These are phyloP conservation scores for Periplaneta americana DNA, from an alignment of 1,140 invertebrate species.

Conservation along the genomic window DNA sequence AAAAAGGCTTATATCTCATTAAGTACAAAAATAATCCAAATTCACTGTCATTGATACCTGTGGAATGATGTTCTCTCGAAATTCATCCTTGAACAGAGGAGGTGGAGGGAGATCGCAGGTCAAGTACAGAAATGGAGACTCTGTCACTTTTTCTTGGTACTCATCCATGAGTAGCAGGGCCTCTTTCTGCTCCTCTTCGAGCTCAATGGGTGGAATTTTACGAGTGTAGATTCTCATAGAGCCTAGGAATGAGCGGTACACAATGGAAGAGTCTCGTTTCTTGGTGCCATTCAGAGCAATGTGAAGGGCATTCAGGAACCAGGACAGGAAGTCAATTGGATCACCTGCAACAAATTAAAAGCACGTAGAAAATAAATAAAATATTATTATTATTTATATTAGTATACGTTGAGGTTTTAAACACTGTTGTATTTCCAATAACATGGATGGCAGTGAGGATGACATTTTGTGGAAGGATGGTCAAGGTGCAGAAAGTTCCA, in stretches of 20 bases:
- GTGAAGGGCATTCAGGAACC: slow-evolving; percentile 93
- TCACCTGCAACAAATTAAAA: slow-evolving; percentile 62
- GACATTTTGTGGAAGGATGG: too few species aligned
- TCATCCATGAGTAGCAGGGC: slow-evolving; percentile 75
- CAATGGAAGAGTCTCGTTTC: slow-evolving; percentile 83
- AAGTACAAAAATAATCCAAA: not conserved
- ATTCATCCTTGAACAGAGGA: slow-evolving; percentile 95
- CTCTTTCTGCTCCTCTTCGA: slow-evolving; percentile 82
- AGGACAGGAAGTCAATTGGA: slow-evolving; percentile 94
- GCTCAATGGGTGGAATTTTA: slow-evolving; percentile 90
- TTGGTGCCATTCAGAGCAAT: slow-evolving; percentile 80
- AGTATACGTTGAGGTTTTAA: too few species aligned
- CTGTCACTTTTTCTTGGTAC: slow-evolving; percentile 80
- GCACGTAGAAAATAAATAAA: too few species aligned
- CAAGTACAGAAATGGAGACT: slow-evolving; percentile 91
- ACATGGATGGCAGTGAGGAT: too few species aligned
- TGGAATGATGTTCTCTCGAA: slow-evolving; percentile 97
- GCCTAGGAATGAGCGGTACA: slow-evolving; percentile 93
- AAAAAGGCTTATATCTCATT: too few species aligned
- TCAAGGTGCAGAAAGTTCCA: too few species aligned
- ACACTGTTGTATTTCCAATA: too few species aligned
- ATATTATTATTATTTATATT: too few species aligned
- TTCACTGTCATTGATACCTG: too few species aligned
- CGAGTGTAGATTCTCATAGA: slow-evolving; percentile 92
- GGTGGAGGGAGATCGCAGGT: slow-evolving; percentile 95